Percentiles rank a stretch among this genome's conserved stretches.
These are phyloP conservation scores for Pecten maximus DNA, from an alignment of 2,888 invertebrate species.

Conservation along the genomic window DNA sequence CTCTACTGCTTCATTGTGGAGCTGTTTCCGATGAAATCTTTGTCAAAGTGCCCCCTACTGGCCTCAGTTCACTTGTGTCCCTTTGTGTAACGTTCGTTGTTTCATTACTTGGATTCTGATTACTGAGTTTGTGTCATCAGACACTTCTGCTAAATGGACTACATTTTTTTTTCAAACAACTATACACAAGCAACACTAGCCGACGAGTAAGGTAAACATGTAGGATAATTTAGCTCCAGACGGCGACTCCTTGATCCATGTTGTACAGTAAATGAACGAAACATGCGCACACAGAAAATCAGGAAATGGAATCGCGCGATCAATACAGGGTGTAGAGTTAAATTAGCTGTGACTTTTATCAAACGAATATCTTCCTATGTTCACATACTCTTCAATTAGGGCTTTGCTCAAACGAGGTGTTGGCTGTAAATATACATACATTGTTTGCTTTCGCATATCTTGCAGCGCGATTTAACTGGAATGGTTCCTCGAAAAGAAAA, in stretches of 20 bases:
- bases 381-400: background rate
- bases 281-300: background rate
- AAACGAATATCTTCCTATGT: background rate
- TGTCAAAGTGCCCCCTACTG: background rate
- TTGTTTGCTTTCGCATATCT: background rate
- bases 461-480: no score
- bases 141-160: background rate
- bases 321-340: background rate
- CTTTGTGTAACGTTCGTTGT: background rate
- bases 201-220: background rate
- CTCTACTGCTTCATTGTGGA: background rate
- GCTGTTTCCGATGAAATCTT: background rate
- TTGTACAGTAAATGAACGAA: background rate
- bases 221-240: background rate
- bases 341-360: conserved; percentile 26
- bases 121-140: background rate
- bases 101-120: background rate
- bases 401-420: background rate
- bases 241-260: background rate
- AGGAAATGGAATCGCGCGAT: background rate
- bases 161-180: background rate
- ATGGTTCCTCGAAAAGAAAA: no score
- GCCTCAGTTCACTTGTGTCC: background rate
- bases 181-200: background rate
- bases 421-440: background rate